Evolutionary conservation across 2,888 invertebrate species (phyloP).

Genomic region (Leptinotarsa peninsularis): DNA sequence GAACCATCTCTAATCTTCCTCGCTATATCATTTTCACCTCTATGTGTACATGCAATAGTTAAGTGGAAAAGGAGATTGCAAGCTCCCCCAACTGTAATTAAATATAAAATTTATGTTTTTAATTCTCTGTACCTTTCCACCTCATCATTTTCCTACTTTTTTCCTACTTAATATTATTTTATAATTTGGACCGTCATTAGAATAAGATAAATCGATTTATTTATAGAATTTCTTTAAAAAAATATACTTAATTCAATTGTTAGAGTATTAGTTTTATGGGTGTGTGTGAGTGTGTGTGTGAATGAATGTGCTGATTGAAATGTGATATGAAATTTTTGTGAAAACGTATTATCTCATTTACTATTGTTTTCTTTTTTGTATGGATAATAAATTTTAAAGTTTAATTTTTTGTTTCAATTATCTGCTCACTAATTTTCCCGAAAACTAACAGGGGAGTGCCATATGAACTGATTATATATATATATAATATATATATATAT

Average conservation of each 20-base stretch:
- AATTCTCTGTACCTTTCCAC: conserved; percentile 56
- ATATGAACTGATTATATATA: too few species aligned
- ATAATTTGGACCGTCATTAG: conserved; percentile 59
- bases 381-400: conserved; percentile 59
- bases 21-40: conserved; percentile 56
- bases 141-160: conserved; percentile 48
- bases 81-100: conserved; percentile 44
- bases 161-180: conserved; percentile 55
- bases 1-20: conserved; percentile 56
- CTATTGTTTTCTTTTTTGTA: conserved; percentile 59
- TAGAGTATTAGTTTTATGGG: conserved; percentile 54
- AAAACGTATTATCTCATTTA: conserved; percentile 54
- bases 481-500: too few species aligned
- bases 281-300: conserved; percentile 44
- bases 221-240: conserved; percentile 63
- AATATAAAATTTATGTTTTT: conserved; percentile 48
- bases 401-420: conserved; percentile 26
- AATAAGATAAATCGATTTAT: conserved; percentile 60
- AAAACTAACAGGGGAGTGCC: too few species aligned
- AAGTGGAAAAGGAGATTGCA: conserved; percentile 50
- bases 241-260: conserved; percentile 59
- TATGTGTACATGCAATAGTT: conserved; percentile 60
- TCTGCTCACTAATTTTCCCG: neutral
- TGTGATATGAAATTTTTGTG: conserved; percentile 56
- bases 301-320: conserved; percentile 55